Base-by-base conservation (phyloP, 2,888 invertebrate genomes). In the Tetramorium bicarinatum region DNA sequence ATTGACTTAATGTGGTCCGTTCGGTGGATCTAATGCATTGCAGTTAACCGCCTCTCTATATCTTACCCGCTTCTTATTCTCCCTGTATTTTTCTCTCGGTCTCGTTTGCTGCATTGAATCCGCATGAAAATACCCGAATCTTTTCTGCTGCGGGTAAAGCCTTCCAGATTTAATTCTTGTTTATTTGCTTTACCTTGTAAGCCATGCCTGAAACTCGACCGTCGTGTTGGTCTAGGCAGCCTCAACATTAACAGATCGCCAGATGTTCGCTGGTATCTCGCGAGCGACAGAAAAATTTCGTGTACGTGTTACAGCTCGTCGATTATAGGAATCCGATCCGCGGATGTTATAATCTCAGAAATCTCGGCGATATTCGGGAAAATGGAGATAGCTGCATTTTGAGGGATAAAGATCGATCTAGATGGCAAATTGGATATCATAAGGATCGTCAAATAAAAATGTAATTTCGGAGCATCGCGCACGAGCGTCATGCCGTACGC, bases 91-190 rank as follows among this genome's bases (percentile, higher is more conserved):
- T 76, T 69, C n/a, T 18, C 52, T 74, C 77, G 34, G 21, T 61
- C 79, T 81, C 56, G 81, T 61, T 82, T 61, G 49, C 62, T 34
- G 77, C 52, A 66, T 83, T 25, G 25, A 84, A 71, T 77, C 80
- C 83, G 82, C 82, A 77, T 76, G 87, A 82, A 90, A 90, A 84
- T 88, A 81, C 87, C 82, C 85, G 75, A 71, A 83, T 66, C 87
- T 76, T 87, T 84, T 89, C 82, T 34, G 81, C 85, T 81, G 83
- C 88, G 91, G 92, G 56, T 92, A 92, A 92, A 93, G 92, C 91
- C 89, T 91, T 93, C 94, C 93, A 93, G 93, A 94, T 94, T 94
- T 94, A 94, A 94, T 94, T 94, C 93, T 88, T 93, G 94, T 94
- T 94, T 94, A 94, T 94, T 94, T 94, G 93, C 93, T 92, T 93